Evolutionary conservation across 2,113 vertebrate genomes (phyloP).

Genomic region (Myanophis thanlyinensis): DNA sequence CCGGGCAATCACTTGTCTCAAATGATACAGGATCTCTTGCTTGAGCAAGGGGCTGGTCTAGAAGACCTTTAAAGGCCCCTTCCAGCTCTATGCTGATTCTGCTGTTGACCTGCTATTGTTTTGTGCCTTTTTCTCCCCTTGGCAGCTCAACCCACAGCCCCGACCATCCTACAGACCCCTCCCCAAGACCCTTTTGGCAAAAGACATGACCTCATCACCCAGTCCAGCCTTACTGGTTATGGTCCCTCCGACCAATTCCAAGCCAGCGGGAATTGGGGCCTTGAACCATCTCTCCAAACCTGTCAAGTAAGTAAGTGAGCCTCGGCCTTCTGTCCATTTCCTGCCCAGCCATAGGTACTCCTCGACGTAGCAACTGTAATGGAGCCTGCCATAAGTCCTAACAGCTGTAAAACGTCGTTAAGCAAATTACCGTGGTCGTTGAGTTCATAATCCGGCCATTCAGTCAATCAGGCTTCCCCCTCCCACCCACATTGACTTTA

Average conservation of each 20-base stretch:
- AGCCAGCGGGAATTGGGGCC: constrained; percentile 57
- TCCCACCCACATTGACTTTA: no score
- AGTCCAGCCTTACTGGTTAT: constrained; percentile 78
- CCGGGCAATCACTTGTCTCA: no score
- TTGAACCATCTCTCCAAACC: constrained; percentile 63
- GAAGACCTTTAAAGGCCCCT: no score
- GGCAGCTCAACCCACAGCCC: constrained; percentile 56
- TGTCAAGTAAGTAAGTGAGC: constrained; percentile 71
- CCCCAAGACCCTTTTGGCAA: constrained; percentile 72
- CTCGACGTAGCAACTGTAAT: no score
- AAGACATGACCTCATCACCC: constrained; percentile 38
- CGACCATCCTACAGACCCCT: constrained; percentile 77
- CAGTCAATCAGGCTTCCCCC: no score
- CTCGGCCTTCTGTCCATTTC: background rate
- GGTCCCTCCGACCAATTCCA: constrained; percentile 75
- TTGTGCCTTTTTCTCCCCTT: constrained; percentile 23
- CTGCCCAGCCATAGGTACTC: accelerated
- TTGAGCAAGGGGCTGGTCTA: no score
- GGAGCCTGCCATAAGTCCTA: no score
- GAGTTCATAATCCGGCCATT: no score
- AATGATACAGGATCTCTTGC: no score
- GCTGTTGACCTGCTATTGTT: background rate
- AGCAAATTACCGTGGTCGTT: no score
- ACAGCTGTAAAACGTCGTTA: no score
- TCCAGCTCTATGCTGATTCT: no score